Conservation (phyloP, 2,888 invertebrate genomes). For the Heteropelma amictum region DNA sequence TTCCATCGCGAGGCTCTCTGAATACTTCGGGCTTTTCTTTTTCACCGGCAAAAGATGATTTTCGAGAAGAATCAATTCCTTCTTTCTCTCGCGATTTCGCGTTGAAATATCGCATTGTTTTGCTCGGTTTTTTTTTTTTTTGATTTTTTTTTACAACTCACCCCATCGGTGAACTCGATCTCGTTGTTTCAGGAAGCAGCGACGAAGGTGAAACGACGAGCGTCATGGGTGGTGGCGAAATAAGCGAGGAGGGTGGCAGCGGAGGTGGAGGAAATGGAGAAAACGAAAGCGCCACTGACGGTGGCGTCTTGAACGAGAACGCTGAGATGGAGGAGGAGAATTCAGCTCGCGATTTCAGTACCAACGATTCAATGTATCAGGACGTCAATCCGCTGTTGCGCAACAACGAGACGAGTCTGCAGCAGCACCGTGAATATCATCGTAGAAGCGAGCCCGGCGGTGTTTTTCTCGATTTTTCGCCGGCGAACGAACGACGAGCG, state of each 20-base stretch:
- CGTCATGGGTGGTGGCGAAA: constrained; percentile 69
- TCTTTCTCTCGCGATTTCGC: neutral
- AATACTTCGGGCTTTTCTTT: too few species aligned
- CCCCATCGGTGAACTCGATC: constrained; percentile 1
- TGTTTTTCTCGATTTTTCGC: constrained; percentile 59
- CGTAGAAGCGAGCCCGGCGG: constrained; percentile 39
- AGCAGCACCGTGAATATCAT: constrained; percentile 56
- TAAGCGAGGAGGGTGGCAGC: constrained; percentile 74
- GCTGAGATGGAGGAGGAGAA: constrained; percentile 61
- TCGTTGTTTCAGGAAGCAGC: constrained; percentile 74
- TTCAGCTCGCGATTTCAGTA: constrained; percentile 57
- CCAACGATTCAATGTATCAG: constrained; percentile 62
- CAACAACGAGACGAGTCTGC: constrained; percentile 61
- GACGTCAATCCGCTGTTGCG: constrained; percentile 65
- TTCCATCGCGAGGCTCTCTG: neutral
- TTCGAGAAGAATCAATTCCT: too few species aligned
- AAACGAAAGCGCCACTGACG: constrained; percentile 73
- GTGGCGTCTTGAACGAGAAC: constrained; percentile 82
- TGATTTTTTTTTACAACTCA: constrained; percentile 31
- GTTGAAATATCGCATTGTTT: too few species aligned
- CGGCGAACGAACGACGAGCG: constrained; percentile 59
- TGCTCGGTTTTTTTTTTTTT: neutral
- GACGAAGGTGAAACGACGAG: constrained; percentile 80
- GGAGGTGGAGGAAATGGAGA: constrained; percentile 79
- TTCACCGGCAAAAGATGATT: too few species aligned